Percentiles rank a stretch among this genome's conserved stretches.
Evolutionary conservation across 37 sponge, comb jelly and placozoan genomes (phyloP).

Genomic region (Beroe forskalii): DNA sequence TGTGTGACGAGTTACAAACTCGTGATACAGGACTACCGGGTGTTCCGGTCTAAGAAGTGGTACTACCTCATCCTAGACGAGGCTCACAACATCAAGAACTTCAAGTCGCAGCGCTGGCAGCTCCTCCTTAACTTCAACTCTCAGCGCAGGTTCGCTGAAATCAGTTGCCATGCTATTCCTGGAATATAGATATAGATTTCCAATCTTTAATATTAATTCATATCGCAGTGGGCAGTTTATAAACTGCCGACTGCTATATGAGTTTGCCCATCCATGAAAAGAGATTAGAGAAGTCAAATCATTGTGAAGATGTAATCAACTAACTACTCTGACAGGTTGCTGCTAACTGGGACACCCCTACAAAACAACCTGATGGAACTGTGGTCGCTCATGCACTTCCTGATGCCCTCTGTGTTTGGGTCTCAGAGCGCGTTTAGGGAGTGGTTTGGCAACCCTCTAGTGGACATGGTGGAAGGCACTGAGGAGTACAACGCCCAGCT

Average conservation of each 20-base stretch:
- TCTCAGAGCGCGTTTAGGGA: constrained; percentile 97
- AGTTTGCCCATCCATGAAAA: no score
- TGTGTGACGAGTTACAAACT: constrained; percentile 99
- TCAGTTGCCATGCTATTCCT: no score
- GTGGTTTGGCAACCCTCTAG: constrained; percentile 99
- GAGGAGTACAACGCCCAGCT: constrained; percentile 95
- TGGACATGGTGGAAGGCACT: constrained; percentile 98
- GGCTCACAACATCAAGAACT: constrained; percentile 99
- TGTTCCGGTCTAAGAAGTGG: constrained; percentile 94
- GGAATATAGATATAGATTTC: no score
- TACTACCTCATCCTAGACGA: constrained; percentile 95
- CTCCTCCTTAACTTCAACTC: constrained; percentile 92
- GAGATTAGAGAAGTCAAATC: no score
- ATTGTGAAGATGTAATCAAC: no score
- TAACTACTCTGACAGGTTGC: no score
- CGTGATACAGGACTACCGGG: constrained; percentile 86
- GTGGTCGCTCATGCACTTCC: constrained; percentile 99
- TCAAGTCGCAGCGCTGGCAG: constrained; percentile 99
- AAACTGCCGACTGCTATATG: no score
- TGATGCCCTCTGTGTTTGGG: constrained; percentile 96
- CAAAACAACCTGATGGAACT: constrained; percentile 99
- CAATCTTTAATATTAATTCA: no score
- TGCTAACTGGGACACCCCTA: constrained; percentile 97
- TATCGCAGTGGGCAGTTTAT: no score
- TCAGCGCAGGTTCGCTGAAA: constrained; percentile 80